Evolutionary conservation across 2,888 invertebrate species (phyloP).

Genomic region (Polydrusus tereticollis): DNA sequence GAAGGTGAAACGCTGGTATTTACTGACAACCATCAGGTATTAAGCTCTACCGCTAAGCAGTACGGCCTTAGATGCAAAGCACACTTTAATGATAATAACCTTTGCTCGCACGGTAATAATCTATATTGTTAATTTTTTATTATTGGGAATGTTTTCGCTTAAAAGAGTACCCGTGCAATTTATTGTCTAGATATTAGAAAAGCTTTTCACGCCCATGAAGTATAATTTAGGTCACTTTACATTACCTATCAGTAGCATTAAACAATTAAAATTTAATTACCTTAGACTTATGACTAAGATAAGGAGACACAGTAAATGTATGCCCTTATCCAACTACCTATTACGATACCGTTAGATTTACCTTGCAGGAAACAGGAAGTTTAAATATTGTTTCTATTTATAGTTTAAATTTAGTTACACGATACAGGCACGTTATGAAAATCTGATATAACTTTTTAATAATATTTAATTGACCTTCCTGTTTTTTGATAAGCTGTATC

Average conservation of each 20-base stretch:
- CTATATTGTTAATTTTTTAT: too few relatives aligned
- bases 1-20: too few relatives aligned
- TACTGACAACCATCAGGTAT: too few relatives aligned
- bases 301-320: constrained; percentile 6
- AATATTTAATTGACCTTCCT: too few relatives aligned
- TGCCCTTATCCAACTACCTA: constrained; percentile 7
- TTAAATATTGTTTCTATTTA: constrained; percentile 2
- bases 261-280: constrained; percentile 27
- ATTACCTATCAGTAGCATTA: constrained; percentile 6
- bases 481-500: too few relatives aligned
- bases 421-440: neutral
- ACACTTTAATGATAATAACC: too few relatives aligned
- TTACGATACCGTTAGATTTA: constrained; percentile 14
- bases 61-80: too few relatives aligned
- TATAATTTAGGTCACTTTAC: constrained; percentile 8
- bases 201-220: neutral
- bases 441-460: too few relatives aligned
- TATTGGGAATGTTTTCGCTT: too few relatives aligned
- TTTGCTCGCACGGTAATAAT: too few relatives aligned
- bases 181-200: neutral
- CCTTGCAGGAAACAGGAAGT: constrained; percentile 20
- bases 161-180: neutral
- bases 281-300: neutral
- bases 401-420: neutral
- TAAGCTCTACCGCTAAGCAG: too few relatives aligned